Evolutionary conservation across 2,888 invertebrate genomes (phyloP).

Genomic region (Creontiades dilutus): DNA sequence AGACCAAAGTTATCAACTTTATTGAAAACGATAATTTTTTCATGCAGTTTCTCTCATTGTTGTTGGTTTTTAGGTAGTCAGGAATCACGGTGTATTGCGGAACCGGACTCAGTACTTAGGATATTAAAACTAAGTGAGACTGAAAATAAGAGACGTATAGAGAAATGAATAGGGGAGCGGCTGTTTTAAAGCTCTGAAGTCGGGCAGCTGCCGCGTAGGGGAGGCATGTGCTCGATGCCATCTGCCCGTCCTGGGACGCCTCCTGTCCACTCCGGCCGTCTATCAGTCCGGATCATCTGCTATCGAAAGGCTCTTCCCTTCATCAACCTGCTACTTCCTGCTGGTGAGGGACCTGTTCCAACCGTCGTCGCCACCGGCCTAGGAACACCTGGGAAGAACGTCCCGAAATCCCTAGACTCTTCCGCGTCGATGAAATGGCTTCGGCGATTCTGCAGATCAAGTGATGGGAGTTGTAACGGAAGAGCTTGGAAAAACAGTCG

Average conservation of each 20-base stretch:
- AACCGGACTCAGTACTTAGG: too few species aligned
- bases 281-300: slow-evolving; percentile 60
- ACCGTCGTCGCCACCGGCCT: not conserved
- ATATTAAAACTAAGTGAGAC: not conserved
- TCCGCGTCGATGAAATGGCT: too few species aligned
- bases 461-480: too few species aligned
- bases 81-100: too few species aligned
- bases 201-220: slow-evolving; percentile 12
- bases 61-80: too few species aligned
- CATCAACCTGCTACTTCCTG: slow-evolving; percentile 51
- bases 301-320: slow-evolving; percentile 50
- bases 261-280: slow-evolving; percentile 41
- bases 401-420: not conserved
- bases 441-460: too few species aligned
- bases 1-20: too few species aligned
- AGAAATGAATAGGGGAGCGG: not conserved
- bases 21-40: too few species aligned
- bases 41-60: too few species aligned
- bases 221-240: not conserved
- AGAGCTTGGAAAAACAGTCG: too few species aligned
- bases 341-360: not conserved
- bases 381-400: not conserved
- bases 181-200: slow-evolving; percentile 12
- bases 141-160: not conserved
- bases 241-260: slow-evolving; percentile 3